Evolutionary conservation across 2,113 vertebrate species (phyloP), one percentile per base, ranked within the genome.

Genomic region (Dryoscopus gambensis): DNA sequence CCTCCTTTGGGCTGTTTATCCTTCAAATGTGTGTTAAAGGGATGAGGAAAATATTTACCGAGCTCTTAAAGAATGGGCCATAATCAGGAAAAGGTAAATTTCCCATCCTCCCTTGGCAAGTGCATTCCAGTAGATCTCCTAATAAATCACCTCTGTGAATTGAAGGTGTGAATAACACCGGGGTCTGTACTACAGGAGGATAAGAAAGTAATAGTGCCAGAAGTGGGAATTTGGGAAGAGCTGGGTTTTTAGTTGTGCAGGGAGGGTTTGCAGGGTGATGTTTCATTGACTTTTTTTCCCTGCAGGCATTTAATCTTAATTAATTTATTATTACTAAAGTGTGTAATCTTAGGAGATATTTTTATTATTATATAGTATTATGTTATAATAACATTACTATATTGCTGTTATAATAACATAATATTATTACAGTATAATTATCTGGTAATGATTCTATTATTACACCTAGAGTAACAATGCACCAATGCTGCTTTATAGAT

Each of bases 21-120:
- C 78, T 93, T 96, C 79, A 90, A 71, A 52, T 23, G n/a, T 35
- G 35, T 77, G 44, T 94, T 87, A 90, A 86, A 94, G 56, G 40
- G 63, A 78, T 88, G 79, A 96, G 64, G 79, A 40, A 94, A 93
- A 83, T 80, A 94, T 85, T 91, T 96, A 57, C 90, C 24, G 88
- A 92, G 79, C 90, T 92, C 60, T 88, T 95, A 90, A 90, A 88
- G 92, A 93, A 86, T 74, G 69, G 76, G 64, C 59, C 52, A 52
- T 90, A 86, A 94, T 88, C 56, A 50, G 62, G 63, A 70, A 95
- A 89, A 95, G 73, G 76, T 62, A 79, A 89, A 93, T 88, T 89
- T 39, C 15, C 83, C 39, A 17, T 67, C 88, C 64, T 95, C 21
- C 64, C 52, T 80, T 52, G 80, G 80, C 68, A 71, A 90, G 89